These are phyloP conservation scores for Eucera pruinosa DNA, from an alignment of 2,888 invertebrate species.

Conservation along the genomic window DNA sequence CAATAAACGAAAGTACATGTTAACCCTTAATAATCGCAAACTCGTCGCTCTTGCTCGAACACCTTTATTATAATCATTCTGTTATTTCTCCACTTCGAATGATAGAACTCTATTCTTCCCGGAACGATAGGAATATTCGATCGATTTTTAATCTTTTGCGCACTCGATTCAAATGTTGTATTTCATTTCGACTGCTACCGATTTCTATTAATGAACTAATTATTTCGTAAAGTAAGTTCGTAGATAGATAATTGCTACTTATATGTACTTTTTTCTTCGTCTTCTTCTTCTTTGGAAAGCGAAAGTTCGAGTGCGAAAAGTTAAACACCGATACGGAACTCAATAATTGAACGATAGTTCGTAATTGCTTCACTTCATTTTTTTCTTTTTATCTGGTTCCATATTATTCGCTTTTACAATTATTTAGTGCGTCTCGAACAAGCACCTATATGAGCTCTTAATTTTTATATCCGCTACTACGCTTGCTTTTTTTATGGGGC, in stretches of 20 bases:
- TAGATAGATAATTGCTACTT: not conserved
- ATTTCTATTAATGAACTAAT: no score
- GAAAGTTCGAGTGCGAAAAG: slow-evolving; percentile 41
- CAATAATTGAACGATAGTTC: slow-evolving; percentile 52
- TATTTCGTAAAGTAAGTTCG: no score
- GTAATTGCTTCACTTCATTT: slow-evolving; percentile 43
- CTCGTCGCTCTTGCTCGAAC: slow-evolving; percentile 4
- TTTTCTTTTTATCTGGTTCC: slow-evolving; percentile 36
- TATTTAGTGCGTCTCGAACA: slow-evolving; percentile 54
- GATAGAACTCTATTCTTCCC: slow-evolving; percentile 27
- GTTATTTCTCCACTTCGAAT: not conserved
- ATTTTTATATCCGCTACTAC: slow-evolving; percentile 53
- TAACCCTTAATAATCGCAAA: slow-evolving; percentile 15
- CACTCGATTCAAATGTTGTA: slow-evolving; percentile 26
- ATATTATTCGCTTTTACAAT: slow-evolving; percentile 44
- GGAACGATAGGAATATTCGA: slow-evolving; percentile 41
- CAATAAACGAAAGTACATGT: slow-evolving; percentile 42
- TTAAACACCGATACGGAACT: slow-evolving; percentile 48
- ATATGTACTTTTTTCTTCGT: not conserved
- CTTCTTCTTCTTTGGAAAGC: not conserved
- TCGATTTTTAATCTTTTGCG: slow-evolving; percentile 41
- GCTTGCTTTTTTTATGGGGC: slow-evolving; percentile 45
- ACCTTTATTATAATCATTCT: slow-evolving; percentile 3
- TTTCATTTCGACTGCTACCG: no score
- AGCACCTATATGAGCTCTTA: slow-evolving; percentile 52